Evolutionary conservation across 92 coral and sea anemone genomes (phyloP), one percentile per base, ranked within the genome.

Genomic region (Porites lobata): DNA sequence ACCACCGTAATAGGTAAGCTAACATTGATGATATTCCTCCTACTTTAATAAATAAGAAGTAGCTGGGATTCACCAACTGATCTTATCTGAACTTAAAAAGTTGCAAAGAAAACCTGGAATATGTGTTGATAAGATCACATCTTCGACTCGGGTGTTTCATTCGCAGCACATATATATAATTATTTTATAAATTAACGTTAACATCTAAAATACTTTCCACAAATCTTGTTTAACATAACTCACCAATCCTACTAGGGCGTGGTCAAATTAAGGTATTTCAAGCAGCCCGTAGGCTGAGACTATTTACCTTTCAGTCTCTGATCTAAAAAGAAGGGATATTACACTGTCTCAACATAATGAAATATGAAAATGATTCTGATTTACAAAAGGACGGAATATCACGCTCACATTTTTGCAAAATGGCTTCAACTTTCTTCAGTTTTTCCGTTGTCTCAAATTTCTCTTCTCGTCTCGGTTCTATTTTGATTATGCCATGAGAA

Each of bases 281-380:
- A 7, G 20, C 21, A 18, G 19, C 18, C 13, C 20, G 66, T 62
- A 22, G 51, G 50, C 13, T 59, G 79, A 14, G 29, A 50, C 54
- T 77, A 50, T 77, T 77, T 77, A 32, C 22, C 22, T 77, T 77
- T 77, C 52, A 29, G 69, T 77, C 69, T 57, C 19, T 32, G 15
- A 59, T 77, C 56, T 15, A 29, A 17, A 77, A 58, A 43, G 53
- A 77, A 59, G 61, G 22, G 15, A 59, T 38, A 77, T 77, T 38
- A 38, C 47, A 38, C 47, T 58, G 24, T 11, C 29, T 58, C 43
- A 32, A 59, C 14, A 17, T 77, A 6, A 59, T 77, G 52, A 59
- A 76, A 76, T 17, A 14, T 68, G 32, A 77, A 24, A 10, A 20
- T 77, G 51, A 50, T 59, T 9, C 61, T 56, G 61, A 77, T 77